Base-by-base conservation (phyloP, 2,113 vertebrate genomes). In the Pelobates fuscus region DNA sequence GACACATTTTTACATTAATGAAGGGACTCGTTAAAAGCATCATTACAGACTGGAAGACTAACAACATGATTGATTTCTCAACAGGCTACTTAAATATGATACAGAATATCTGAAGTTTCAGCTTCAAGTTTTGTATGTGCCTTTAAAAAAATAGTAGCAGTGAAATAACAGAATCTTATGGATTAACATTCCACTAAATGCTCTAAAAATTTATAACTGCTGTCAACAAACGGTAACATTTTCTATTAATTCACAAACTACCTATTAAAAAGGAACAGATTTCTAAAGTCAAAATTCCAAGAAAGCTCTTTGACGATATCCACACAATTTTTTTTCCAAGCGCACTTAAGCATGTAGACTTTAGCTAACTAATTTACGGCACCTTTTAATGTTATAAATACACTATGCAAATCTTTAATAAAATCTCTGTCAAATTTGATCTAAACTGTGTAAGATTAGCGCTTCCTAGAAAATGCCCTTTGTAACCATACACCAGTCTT, bases 111-210 rank as follows among this genome's bases (percentile, higher is more conserved):
- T 70, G 57, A 41, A 21, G 23, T 29, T 54, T 27, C 46, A 11
- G 5, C 23, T 25, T 59, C 30, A 49, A 20, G 18, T 32, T 62
- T 26, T 5, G 15, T 23, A 57, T 20, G 10, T 57, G 10, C 21
- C 12, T 17, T 11, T 11, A 57, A 23, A 71, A 30, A 62, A 20
- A 10, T 18, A 21, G 18, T 8, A 32, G 15, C 1, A 0, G 62
- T n/a, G n/a, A 0, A 43, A 60, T 0, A 21, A n/a, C n/a, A 58
- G 57, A 43, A 32, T 52, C 15, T 17, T 27, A 15, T 25, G 59
- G 59, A 54, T 70, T 70, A 63, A 24, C 59, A 30, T 72, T 72
- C 52, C 41, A 52, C 25, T 27, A 26, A 72, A 30, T 41, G 23
- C 65, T 43, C 20, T 65, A 29, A 41, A 59, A 62, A 41, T 71